Evolutionary conservation across 2,888 invertebrate genomes (phyloP).

Genomic region (Caenorhabditis sp.): DNA sequence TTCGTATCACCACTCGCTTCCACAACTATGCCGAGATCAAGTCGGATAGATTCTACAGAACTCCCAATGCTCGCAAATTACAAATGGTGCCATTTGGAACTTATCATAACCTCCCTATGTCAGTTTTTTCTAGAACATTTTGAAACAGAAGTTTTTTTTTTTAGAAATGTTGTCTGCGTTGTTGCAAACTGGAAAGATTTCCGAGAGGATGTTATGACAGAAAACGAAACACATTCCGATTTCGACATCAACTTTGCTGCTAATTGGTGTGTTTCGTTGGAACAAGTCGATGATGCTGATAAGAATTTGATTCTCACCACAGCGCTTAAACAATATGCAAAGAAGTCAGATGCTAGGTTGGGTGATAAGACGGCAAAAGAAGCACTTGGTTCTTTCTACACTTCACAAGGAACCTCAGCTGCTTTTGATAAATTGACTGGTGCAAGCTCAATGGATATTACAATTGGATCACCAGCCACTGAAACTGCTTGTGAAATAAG

Average conservation of each 20-base stretch:
- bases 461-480: background rate
- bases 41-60: background rate
- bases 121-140: background rate
- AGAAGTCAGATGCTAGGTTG: background rate
- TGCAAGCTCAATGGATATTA: background rate
- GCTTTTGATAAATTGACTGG: constrained; percentile 24
- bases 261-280: constrained; percentile 14
- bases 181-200: constrained; percentile 18
- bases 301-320: constrained; percentile 12
- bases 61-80: background rate
- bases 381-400: constrained; percentile 9
- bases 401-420: constrained; percentile 6
- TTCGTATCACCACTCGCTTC: constrained; percentile 7
- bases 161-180: constrained; percentile 15
- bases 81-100: background rate
- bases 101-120: constrained; percentile 16
- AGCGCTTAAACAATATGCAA: constrained; percentile 9
- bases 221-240: constrained; percentile 21
- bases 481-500: background rate
- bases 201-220: constrained; percentile 21
- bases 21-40: background rate
- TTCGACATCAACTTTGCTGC: constrained; percentile 21
- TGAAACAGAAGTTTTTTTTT: too few relatives aligned
- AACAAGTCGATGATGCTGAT: constrained; percentile 8
- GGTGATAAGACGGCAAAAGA: background rate